A percentile compares a stretch with the other conserved stretches of the same genome.
Evolutionary conservation across 2,797 vertebrate species (phyloP).

Genomic region (Anniella stebbinsi): DNA sequence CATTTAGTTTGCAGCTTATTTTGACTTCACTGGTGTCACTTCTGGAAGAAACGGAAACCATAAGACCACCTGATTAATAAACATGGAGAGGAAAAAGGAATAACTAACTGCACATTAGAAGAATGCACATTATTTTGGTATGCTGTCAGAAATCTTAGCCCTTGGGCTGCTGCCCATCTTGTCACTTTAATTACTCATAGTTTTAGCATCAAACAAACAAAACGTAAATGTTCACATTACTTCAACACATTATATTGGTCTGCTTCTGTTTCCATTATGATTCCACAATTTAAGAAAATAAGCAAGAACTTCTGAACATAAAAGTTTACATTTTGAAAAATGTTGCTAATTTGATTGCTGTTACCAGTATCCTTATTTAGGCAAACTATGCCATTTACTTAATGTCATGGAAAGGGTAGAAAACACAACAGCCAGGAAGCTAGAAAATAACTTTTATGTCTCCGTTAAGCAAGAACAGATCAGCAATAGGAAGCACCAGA

Average conservation of each 20-base stretch:
- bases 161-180: conserved; percentile 2
- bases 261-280: conserved; percentile 22
- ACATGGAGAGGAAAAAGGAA: conserved; percentile 8
- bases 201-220: conserved; percentile 29
- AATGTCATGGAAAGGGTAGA: not conserved
- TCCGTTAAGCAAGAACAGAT: not conserved
- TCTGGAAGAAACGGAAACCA: not conserved
- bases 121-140: not conserved
- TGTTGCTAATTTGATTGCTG: conserved; percentile 25
- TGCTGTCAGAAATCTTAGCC: not conserved
- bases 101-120: conserved; percentile 18
- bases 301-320: conserved; percentile 21
- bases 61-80: not conserved
- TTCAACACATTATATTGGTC: conserved; percentile 24
- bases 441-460: not conserved
- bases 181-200: not conserved
- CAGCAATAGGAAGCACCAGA: not conserved
- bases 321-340: conserved; percentile 7
- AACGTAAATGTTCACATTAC: not conserved
- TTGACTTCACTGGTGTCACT: conserved; percentile 47
- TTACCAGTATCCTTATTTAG: conserved; percentile 20
- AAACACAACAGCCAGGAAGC: not conserved
- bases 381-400: conserved; percentile 30
- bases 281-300: conserved; percentile 1
- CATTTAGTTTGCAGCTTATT: conserved; percentile 40